Evolutionary conservation across 2,797 vertebrate species (phyloP), one percentile per base, ranked within the genome.

Genomic region (Pteropus rufus): DNA sequence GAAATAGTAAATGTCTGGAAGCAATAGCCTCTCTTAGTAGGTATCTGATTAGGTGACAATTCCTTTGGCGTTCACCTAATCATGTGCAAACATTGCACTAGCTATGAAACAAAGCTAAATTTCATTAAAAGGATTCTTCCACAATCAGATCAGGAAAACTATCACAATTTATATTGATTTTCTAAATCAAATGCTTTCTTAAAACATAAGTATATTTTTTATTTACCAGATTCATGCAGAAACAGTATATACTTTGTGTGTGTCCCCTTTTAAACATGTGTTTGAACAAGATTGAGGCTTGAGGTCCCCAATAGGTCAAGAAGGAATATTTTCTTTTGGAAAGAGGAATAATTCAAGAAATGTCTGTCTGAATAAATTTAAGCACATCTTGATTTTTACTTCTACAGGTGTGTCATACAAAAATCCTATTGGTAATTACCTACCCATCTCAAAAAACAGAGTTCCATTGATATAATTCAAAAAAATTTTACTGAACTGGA

Each of bases 331-430:
- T 98, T 97, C 90, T 95, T 87, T 62, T 94, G 95, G 91, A 93
- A 97, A 88, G 92, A 97, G 97, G 97, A 98, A 97, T 98, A 98
- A 98, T 98, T 98, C 98, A 98, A 94, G 93, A 95, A 75, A 65
- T 94, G 60, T 80, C 89, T 97, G 96, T 96, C 96, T 96, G 96
- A 97, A 98, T 96, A 97, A 97, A 98, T 98, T 97, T 94, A 96
- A 94, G 76, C 94, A 96, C 39, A 95, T 83, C 84, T 91, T 92
- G 94, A 75, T 94, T 97, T 98, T 97, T 95, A 97, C 97, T 98
- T 65, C 89, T 97, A 95, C 70, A 98, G 93, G 88, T 97, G 94
- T 92, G 88, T 62, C 54, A 80, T 91, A 94, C 83, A 97, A 94
- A 96, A 98, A 62, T 96, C 93, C 92, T 95, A 70, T 73, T 95